These are phyloP conservation scores for Cinclus cinclus DNA, from an alignment of 2,113 vertebrate species.

Conservation along the genomic window DNA sequence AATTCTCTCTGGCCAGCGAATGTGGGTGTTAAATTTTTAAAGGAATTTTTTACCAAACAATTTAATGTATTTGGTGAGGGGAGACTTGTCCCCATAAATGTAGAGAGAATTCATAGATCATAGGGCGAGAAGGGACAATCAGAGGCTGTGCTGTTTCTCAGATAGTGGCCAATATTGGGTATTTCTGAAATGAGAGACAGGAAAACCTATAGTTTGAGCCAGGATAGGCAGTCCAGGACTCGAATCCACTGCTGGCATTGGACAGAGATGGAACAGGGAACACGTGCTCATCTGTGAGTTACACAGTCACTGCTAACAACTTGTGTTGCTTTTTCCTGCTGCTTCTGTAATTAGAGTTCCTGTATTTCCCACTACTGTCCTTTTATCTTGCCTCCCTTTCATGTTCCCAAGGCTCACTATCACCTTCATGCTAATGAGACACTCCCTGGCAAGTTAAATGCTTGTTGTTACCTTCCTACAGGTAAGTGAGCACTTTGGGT, in stretches of 20 bases:
- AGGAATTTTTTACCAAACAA: neutral
- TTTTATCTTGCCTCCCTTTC: conserved; percentile 45
- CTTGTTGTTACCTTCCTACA: neutral
- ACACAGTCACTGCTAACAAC: neutral
- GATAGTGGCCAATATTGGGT: neutral
- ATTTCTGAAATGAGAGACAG: neutral
- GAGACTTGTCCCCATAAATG: neutral
- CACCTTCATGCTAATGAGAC: neutral
- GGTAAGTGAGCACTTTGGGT: neutral
- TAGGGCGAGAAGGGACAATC: neutral
- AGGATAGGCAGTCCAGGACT: neutral
- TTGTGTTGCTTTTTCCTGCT: neutral
- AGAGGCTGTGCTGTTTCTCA: neutral
- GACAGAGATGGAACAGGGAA: neutral
- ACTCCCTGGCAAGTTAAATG: neutral
- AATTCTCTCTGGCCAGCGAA: neutral
- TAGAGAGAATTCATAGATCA: neutral
- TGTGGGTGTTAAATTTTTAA: neutral
- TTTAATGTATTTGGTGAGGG: neutral
- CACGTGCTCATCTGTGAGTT: neutral
- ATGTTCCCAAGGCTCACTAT: conserved; percentile 1
- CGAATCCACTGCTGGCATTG: neutral
- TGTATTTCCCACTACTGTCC: neutral
- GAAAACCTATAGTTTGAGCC: neutral
- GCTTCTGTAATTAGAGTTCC: neutral